Conservation (phyloP, 2,113 vertebrate species). For the Eulemur macaco region DNA sequence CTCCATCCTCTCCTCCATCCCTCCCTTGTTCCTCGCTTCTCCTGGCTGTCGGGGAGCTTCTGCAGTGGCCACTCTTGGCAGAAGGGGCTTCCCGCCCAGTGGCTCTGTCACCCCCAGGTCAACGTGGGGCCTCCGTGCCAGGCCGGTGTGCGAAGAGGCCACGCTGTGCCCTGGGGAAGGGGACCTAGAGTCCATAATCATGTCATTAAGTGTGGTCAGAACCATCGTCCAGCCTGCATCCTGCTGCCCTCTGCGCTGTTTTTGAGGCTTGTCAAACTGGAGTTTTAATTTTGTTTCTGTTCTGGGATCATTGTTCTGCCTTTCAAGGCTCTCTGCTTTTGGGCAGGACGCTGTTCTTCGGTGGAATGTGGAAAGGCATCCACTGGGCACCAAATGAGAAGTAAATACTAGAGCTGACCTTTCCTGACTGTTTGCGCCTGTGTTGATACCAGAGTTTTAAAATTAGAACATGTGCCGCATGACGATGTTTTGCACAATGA, state of each 20-base stretch:
- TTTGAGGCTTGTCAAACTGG: background rate
- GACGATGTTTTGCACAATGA: background rate
- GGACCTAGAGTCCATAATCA: background rate
- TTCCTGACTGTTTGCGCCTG: background rate
- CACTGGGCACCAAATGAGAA: background rate
- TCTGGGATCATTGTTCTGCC: background rate
- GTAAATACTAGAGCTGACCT: background rate
- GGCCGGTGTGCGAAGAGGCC: background rate
- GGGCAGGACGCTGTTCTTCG: background rate
- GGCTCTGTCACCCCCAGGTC: background rate
- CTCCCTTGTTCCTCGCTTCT: background rate
- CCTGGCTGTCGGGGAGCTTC: background rate
- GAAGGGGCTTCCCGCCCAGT: background rate
- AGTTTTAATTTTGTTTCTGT: background rate
- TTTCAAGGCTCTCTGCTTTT: background rate
- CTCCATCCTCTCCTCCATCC: rapidly evolving
- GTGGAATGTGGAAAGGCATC: background rate
- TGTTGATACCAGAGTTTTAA: background rate
- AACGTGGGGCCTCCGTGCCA: background rate
- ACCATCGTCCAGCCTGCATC: background rate
- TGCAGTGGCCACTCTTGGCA: background rate
- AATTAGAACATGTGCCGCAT: background rate
- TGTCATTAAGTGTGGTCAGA: background rate
- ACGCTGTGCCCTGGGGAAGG: background rate
- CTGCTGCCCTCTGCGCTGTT: background rate